These are phyloP conservation scores for Eidolon dupreanum DNA, from an alignment of 2,797 vertebrate species.

Conservation along the genomic window DNA sequence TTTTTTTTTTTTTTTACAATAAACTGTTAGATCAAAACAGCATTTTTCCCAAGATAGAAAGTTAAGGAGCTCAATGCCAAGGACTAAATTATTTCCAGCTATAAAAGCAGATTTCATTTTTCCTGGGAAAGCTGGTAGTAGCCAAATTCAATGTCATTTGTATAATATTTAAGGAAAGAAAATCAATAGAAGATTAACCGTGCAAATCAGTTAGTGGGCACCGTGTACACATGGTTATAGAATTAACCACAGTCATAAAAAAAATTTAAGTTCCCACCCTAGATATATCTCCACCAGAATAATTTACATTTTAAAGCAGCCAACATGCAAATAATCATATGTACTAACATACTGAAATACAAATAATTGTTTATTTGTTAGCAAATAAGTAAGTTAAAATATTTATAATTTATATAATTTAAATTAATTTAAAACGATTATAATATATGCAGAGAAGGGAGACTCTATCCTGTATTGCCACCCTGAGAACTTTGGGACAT, in stretches of 20 bases:
- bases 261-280: background rate
- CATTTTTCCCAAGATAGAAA: constrained; percentile 68
- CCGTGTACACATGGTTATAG: background rate
- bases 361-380: background rate
- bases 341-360: background rate
- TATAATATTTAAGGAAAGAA: constrained; percentile 36
- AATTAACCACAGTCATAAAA: background rate
- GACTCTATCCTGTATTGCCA: background rate
- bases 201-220: background rate
- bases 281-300: background rate
- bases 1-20: constrained; percentile 43
- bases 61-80: constrained; percentile 53
- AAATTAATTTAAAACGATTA: background rate
- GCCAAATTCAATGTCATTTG: background rate
- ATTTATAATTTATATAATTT: background rate
- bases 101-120: constrained; percentile 64
- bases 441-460: background rate
- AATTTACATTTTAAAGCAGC: background rate
- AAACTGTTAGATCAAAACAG: constrained; percentile 68
- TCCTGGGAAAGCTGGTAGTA: constrained; percentile 27
- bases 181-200: background rate
- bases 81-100: constrained; percentile 74
- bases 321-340: background rate
- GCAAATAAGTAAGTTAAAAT: background rate
- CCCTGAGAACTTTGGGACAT: background rate